A percentile compares a stretch with the other conserved stretches of the same genome.
phyloP scores from a whole-genome alignment of 2,888 invertebrate genomes.

The Synergus itoensis region DNA sequence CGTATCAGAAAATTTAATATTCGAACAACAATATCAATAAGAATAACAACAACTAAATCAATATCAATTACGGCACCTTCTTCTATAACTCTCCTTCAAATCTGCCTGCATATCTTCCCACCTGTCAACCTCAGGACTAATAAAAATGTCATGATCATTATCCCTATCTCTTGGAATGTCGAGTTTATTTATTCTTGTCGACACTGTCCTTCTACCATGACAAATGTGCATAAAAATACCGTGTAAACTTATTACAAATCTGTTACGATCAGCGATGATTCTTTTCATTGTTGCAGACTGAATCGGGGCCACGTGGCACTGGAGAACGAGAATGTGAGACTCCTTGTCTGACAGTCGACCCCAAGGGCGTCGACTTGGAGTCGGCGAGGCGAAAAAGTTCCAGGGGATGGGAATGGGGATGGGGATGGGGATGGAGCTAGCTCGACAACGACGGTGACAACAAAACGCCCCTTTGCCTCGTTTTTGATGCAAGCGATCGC shows the following conservation, averaged over 20 bases:
- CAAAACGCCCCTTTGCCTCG: constrained; percentile 56
- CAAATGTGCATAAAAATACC: constrained; percentile 21
- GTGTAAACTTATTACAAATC: constrained; percentile 52
- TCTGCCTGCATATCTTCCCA: background rate
- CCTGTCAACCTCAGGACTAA: background rate
- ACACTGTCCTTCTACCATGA: constrained; percentile 21
- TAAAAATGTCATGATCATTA: constrained; percentile 14
- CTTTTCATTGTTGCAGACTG: constrained; percentile 65
- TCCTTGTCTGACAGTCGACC: constrained; percentile 54
- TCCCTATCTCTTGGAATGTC: background rate
- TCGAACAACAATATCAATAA: no score
- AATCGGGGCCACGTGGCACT: constrained; percentile 71
- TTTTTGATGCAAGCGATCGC: constrained; percentile 45
- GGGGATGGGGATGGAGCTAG: background rate
- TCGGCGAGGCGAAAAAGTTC: constrained; percentile 57
- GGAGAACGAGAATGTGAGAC: constrained; percentile 52
- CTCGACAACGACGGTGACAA: constrained; percentile 44
- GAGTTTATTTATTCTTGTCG: constrained; percentile 1
- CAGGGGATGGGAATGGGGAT: constrained; percentile 44
- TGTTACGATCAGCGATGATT: constrained; percentile 67
- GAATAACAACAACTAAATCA: no score
- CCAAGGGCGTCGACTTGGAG: constrained; percentile 58
- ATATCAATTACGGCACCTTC: no score
- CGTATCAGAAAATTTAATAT: no score
- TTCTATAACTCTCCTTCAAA: no score